Conservation (phyloP, 2,113 vertebrate species). For the Larimichthys polyactis region DNA sequence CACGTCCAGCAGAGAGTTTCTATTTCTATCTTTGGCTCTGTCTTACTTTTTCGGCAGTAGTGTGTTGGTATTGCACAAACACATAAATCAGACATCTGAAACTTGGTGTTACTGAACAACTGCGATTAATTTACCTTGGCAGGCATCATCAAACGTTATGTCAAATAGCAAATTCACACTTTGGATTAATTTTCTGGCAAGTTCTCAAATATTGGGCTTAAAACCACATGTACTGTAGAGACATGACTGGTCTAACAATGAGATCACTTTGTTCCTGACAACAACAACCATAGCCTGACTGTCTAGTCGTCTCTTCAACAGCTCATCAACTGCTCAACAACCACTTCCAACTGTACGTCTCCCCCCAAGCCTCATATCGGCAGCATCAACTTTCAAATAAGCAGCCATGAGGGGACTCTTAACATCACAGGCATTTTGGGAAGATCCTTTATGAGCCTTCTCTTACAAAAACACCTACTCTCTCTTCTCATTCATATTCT, state of each 20-base stretch:
- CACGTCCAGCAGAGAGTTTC: not conserved
- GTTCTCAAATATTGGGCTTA: conserved; percentile 29
- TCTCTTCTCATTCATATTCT: conserved; percentile 50
- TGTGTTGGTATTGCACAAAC: conserved; percentile 39
- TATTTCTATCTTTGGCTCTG: conserved; percentile 18
- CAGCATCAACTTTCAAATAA: conserved; percentile 45
- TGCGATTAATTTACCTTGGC: conserved; percentile 39
- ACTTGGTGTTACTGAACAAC: conserved; percentile 9
- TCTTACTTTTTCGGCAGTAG: conserved; percentile 38
- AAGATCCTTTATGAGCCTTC: conserved; percentile 52
- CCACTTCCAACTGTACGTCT: conserved; percentile 41
- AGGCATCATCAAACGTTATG: conserved; percentile 45
- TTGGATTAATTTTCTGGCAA: conserved; percentile 18
- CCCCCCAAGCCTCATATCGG: conserved; percentile 41
- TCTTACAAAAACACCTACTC: conserved; percentile 44
- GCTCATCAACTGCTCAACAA: conserved; percentile 65
- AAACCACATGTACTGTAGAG: conserved; percentile 45
- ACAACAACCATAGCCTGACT: conserved; percentile 24
- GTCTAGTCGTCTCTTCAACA: conserved; percentile 49
- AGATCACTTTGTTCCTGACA: conserved; percentile 55
- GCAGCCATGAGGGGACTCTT: conserved; percentile 44
- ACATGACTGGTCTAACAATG: conserved; percentile 18
- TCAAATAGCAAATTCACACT: conserved; percentile 39
- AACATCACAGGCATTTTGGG: conserved; percentile 53
- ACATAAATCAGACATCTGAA: conserved; percentile 29